These are phyloP conservation scores for Nemotelus nigrinus DNA, from an alignment of 2,888 invertebrate genomes.

Conservation along the genomic window DNA sequence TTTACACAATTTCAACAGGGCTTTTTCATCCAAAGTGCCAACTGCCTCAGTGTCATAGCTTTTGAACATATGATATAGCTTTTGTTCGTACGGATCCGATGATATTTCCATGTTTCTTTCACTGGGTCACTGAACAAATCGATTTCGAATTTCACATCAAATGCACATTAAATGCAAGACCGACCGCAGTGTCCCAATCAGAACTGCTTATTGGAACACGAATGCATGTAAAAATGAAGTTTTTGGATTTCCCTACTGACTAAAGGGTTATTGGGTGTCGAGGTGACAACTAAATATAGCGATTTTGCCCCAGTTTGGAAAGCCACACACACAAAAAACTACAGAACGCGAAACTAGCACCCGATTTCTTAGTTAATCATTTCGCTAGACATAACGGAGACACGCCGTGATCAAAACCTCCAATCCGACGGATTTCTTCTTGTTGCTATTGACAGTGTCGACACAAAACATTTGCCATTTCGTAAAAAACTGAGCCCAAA, in stretches of 20 bases:
- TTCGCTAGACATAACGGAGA: not conserved
- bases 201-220: not conserved
- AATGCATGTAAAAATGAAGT: not conserved
- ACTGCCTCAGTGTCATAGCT: slow-evolving; percentile 78
- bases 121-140: slow-evolving; percentile 30
- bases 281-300: slow-evolving; percentile 18
- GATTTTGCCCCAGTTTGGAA: not conserved
- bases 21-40: slow-evolving; percentile 74
- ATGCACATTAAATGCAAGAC: not conserved
- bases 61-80: slow-evolving; percentile 81
- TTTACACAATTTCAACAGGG: slow-evolving; percentile 76
- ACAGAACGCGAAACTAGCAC: too few relatives aligned
- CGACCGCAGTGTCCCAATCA: too few relatives aligned
- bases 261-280: not conserved
- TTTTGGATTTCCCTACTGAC: slow-evolving; percentile 29
- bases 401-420: slow-evolving; percentile 11
- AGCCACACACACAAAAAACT: not conserved
- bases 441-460: slow-evolving; percentile 44
- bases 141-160: slow-evolving; percentile 24
- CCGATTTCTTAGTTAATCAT: too few relatives aligned
- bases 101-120: slow-evolving; percentile 54
- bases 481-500: slow-evolving; percentile 10
- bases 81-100: slow-evolving; percentile 82
- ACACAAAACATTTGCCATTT: slow-evolving; percentile 26
- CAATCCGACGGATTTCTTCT: slow-evolving; percentile 1